Evolutionary conservation across 1,140 invertebrate genomes (phyloP).

Genomic region (Hydropsyche tenuis): DNA sequence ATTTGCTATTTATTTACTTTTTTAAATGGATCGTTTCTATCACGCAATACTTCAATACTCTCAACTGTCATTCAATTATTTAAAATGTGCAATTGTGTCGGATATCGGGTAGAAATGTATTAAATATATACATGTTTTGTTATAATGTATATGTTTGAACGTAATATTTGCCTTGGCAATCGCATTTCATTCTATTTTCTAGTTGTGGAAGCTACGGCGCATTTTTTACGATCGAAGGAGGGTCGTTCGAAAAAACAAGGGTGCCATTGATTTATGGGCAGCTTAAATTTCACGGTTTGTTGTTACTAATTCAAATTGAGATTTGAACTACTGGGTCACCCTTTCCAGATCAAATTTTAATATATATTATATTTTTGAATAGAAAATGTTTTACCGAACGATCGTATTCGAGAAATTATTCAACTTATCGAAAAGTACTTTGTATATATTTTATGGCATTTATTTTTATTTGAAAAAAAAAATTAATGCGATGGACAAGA

Average conservation of each 20-base stretch:
- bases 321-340: constrained; percentile 50
- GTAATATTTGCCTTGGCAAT: not conserved
- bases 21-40: too few relatives aligned
- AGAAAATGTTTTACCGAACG: constrained; percentile 13
- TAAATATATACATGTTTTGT: too few relatives aligned
- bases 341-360: constrained; percentile 50
- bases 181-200: not conserved
- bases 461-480: too few relatives aligned
- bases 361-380: constrained; percentile 48
- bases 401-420: not conserved
- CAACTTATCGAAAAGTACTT: not conserved
- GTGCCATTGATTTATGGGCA: constrained; percentile 49
- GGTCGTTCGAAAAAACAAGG: constrained; percentile 48
- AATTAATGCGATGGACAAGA: too few relatives aligned
- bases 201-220: constrained; percentile 7
- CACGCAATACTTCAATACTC: too few relatives aligned
- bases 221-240: constrained; percentile 45
- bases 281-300: constrained; percentile 51
- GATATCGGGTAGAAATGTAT: too few relatives aligned
- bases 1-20: too few relatives aligned
- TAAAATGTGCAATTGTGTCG: too few relatives aligned
- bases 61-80: too few relatives aligned
- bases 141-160: too few relatives aligned
- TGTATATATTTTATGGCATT: too few relatives aligned
- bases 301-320: constrained; percentile 51